Evolutionary conservation across 2,797 vertebrate species (phyloP), one percentile per base, ranked within the genome.

Genomic region (Danio tinwini): DNA sequence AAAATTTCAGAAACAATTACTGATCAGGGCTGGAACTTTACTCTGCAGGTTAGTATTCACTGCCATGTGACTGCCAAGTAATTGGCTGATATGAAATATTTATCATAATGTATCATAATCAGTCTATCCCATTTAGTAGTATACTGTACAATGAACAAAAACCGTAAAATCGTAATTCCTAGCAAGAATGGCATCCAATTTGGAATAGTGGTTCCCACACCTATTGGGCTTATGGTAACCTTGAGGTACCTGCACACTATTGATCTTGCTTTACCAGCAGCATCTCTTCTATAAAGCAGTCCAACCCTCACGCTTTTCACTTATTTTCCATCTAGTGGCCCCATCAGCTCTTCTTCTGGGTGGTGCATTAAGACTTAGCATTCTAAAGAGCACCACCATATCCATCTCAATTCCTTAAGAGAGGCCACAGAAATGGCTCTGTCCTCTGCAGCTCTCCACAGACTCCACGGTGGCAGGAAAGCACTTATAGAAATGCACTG

Each of bases 371-470:
- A 50, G 53, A 50, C 52, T 68, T 74, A 14, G 6, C 29, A 71
- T 79, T 79, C 19, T 89, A 91, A 79, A 53, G 68, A 52, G 49
- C 58, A 63, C 39, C 37, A 37, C 19, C 59, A 63, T 79, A 42
- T 79, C 14, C 16, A 72, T 67, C 47, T 40, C 59, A 62, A 12
- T 75, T 75, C 45, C 29, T 63, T 52, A 50, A 91, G 91, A 91
- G 92, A 91, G 92, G 91, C 91, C 92, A 93, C 91, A 92, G 90
- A 88, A 89, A 88, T 89, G 92, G 89, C 90, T 90, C 87, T 89
- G 90, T 92, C 91, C 91, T 92, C 89, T 16, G 89, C 88, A 92
- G 90, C 88, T 90, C 90, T 91, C 89, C 88, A 90, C 90, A 17
- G 44, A 50, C 44, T 74, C 45, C 7, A 50, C 1, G 10, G 6